A percentile compares a stretch with the other conserved stretches of the same genome.
These are phyloP conservation scores for Sphaeridia pumilis DNA, from an alignment of 2,888 invertebrate species.

Conservation along the genomic window DNA sequence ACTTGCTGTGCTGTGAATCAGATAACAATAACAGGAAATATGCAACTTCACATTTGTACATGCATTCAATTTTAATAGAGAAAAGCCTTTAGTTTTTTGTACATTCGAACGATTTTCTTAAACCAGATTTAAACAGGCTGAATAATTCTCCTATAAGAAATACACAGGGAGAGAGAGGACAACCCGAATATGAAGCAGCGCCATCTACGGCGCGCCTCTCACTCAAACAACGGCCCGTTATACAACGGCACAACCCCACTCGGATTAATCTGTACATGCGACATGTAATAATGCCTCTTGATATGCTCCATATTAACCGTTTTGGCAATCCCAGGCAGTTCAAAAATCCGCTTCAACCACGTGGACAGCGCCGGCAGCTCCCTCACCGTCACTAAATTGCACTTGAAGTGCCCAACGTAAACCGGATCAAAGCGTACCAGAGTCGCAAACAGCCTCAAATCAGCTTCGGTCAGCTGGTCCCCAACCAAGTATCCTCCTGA, in stretches of 20 bases:
- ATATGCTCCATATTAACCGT: slow-evolving; percentile 32
- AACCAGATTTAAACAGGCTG: too few relatives aligned
- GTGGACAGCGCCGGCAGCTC: slow-evolving; percentile 18
- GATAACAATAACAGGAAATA: too few relatives aligned
- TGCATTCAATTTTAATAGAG: too few relatives aligned
- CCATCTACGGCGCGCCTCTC: too few relatives aligned
- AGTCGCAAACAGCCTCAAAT: slow-evolving; percentile 25
- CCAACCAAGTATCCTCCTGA: slow-evolving; percentile 17
- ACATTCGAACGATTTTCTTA: too few relatives aligned
- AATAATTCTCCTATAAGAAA: too few relatives aligned
- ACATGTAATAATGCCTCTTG: slow-evolving; percentile 30
- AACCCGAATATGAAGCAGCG: too few relatives aligned
- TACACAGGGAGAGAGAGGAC: too few relatives aligned
- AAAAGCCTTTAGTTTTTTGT: too few relatives aligned
- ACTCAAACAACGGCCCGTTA: slow-evolving; percentile 38
- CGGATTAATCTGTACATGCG: slow-evolving; percentile 26
- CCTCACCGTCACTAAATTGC: slow-evolving; percentile 22
- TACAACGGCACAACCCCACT: slow-evolving; percentile 23
- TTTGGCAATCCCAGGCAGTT: slow-evolving; percentile 16
- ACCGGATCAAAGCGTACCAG: slow-evolving; percentile 28
- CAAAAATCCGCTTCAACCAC: slow-evolving; percentile 25
- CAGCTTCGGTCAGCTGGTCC: slow-evolving; percentile 24
- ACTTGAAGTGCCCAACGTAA: slow-evolving; percentile 29
- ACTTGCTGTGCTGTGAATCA: too few relatives aligned
- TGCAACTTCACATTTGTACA: too few relatives aligned